Conservation (phyloP, 2,797 vertebrate genomes). For the Spatula clypeata region DNA sequence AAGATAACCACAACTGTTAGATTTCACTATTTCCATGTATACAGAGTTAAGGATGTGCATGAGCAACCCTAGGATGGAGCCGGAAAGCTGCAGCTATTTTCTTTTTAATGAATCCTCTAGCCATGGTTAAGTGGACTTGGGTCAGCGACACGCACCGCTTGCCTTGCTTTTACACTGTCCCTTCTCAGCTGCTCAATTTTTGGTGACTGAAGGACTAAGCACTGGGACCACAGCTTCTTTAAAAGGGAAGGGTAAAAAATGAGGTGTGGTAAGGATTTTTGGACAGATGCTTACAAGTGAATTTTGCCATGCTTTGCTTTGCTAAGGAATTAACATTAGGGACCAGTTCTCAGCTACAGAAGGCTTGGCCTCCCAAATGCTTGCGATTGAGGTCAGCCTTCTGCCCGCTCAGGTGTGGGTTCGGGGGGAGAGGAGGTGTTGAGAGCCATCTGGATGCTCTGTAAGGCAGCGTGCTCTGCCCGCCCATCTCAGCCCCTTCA, state of each 20-base stretch:
- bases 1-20: not conserved
- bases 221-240: not conserved
- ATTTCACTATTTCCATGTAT: not conserved
- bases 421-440: rapidly evolving
- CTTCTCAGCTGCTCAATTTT: constrained; percentile 14
- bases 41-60: not conserved
- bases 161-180: not conserved
- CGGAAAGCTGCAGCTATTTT: constrained; percentile 7
- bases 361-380: not conserved
- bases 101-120: not conserved
- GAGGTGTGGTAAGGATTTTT: not conserved
- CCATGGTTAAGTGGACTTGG: not conserved
- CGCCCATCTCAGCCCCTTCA: not conserved
- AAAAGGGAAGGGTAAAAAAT: not conserved
- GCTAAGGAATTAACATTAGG: rapidly evolving
- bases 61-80: not conserved
- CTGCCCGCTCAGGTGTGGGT: not conserved
- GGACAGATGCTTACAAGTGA: rapidly evolving
- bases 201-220: not conserved
- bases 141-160: not conserved
- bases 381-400: not conserved
- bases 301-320: not conserved
- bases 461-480: not conserved
- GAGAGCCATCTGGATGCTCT: not conserved
- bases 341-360: not conserved